Base-by-base conservation (phyloP, 2,113 vertebrate species). In the Triplophysa siluroides region DNA sequence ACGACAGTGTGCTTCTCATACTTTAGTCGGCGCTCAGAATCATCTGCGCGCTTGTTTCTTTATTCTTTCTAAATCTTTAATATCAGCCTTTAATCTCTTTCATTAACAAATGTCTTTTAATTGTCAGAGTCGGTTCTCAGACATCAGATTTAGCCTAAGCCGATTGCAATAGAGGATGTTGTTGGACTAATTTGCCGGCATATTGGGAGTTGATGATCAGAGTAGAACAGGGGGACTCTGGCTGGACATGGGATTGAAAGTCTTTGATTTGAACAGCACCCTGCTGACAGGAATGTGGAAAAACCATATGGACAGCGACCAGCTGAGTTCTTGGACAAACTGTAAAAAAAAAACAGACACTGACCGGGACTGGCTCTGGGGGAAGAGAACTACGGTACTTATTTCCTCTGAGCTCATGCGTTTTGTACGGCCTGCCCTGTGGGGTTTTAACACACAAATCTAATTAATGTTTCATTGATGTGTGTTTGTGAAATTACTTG, bases 91-190 rank as follows among this genome's bases (percentile, higher is more conserved):
- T 91, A 90, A 92, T 92, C 90, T 91, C 65, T 87, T 90, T 90
- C 89, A 90, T 90, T 92, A 91, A 90, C 87, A 87, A 84, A 76
- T 84, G 75, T 85, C 62, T 87, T 83, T 87, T 87, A 90, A 85
- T 83, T 89, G 89, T 91, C 90, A 89, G 70, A 81, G 87, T 88
- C 69, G 80, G 78, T 85, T 83, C 85, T 90, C 90, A 91, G 89
- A 91, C 88, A 85, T 92, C 85, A 88, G 90, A 91, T 88, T 79
- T 66, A 63, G 60, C 83, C 18, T 91, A 91, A 92, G 90, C 92
- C 88, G 91, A 91, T 91, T 90, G 89, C 87, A 80, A 86, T 73
- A 78, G 82, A 76, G 86, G 84, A 83, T 85, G 54, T 50, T 83
- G 66, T 62, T 83, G 79, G 84, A 81, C 78, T 89, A 87, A 90